Percentiles rank a stretch among this genome's conserved stretches.
Evolutionary conservation across 2,797 vertebrate genomes (phyloP).

Genomic region (Cetoscarus ocellatus): DNA sequence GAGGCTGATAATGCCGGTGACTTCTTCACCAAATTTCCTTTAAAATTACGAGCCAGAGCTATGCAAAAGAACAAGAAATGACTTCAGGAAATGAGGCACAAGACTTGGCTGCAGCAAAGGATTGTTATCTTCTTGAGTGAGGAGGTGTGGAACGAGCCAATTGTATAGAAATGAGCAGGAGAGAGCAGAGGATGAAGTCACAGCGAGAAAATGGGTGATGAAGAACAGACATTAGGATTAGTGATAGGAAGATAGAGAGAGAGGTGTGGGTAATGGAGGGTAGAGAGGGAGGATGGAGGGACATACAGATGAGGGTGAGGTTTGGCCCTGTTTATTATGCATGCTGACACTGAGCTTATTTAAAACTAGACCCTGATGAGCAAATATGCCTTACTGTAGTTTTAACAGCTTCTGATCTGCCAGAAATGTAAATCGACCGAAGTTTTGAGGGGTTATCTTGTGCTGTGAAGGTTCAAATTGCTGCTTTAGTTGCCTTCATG

Average conservation of each 20-base stretch:
- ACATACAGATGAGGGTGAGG: conserved; percentile 55
- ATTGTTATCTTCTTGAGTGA: conserved; percentile 59
- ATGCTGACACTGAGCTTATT: conserved; percentile 44
- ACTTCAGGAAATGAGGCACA: conserved; percentile 58
- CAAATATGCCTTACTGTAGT: conserved; percentile 32
- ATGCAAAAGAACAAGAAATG: conserved; percentile 40
- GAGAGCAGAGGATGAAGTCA: conserved; percentile 61
- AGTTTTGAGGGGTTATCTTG: conserved; percentile 20
- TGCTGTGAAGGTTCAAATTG: conserved; percentile 30
- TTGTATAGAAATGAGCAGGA: conserved; percentile 46
- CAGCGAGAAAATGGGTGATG: conserved; percentile 54
- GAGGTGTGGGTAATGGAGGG: conserved; percentile 37
- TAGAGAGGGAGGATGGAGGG: conserved; percentile 16
- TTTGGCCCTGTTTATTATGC: conserved; percentile 50
- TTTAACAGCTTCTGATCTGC: conserved; percentile 34
- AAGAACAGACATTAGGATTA: conserved; percentile 59
- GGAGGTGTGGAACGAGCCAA: conserved; percentile 22
- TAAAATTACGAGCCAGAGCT: conserved; percentile 28
- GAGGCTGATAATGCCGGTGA: conserved; percentile 11
- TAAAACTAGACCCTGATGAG: conserved; percentile 41
- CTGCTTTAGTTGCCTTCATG: conserved; percentile 24
- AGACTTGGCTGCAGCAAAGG: conserved; percentile 18
- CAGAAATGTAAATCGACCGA: conserved; percentile 46
- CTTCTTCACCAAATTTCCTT: conserved; percentile 37
- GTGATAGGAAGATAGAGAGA: conserved; percentile 53